Percentiles rank a stretch among this genome's conserved stretches.
Conservation (phyloP, 1,140 invertebrate genomes). For the Nebria ingens region DNA sequence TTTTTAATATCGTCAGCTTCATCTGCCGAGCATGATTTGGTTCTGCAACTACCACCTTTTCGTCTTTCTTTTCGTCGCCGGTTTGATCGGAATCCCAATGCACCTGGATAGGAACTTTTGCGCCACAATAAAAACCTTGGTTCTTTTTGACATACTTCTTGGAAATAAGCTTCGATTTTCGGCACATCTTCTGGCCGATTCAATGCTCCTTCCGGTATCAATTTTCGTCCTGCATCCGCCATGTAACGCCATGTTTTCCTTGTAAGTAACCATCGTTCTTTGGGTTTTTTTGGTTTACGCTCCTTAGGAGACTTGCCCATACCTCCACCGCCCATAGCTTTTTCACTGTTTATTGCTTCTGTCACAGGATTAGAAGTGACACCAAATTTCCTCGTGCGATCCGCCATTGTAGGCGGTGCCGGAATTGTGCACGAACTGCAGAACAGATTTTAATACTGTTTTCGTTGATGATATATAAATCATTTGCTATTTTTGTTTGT, state of each 20-base stretch:
- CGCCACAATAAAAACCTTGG: slow-evolving; percentile 70
- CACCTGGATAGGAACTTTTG: slow-evolving; percentile 66
- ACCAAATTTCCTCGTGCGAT: neutral
- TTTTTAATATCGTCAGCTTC: slow-evolving; percentile 41
- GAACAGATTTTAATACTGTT: too few species aligned
- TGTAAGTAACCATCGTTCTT: slow-evolving; percentile 75
- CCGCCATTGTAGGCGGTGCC: neutral
- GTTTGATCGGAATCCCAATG: slow-evolving; percentile 43
- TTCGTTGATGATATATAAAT: too few species aligned
- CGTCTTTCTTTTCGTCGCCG: slow-evolving; percentile 39
- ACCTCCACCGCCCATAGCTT: neutral
- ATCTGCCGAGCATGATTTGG: slow-evolving; percentile 48
- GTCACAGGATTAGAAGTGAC: neutral
- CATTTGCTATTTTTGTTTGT: too few species aligned
- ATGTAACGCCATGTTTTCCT: slow-evolving; percentile 85
- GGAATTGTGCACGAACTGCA: too few species aligned
- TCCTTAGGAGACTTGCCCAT: slow-evolving; percentile 42
- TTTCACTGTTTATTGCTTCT: neutral
- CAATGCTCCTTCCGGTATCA: slow-evolving; percentile 65
- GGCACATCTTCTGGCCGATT: slow-evolving; percentile 62
- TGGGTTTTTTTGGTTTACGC: slow-evolving; percentile 43
- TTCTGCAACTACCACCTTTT: slow-evolving; percentile 52
- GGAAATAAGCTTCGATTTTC: slow-evolving; percentile 72
- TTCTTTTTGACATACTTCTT: slow-evolving; percentile 66
- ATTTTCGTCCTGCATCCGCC: slow-evolving; percentile 73